These are phyloP conservation scores for Drosophila trapezifrons DNA, from an alignment of 1,140 invertebrate genomes.

Conservation along the genomic window DNA sequence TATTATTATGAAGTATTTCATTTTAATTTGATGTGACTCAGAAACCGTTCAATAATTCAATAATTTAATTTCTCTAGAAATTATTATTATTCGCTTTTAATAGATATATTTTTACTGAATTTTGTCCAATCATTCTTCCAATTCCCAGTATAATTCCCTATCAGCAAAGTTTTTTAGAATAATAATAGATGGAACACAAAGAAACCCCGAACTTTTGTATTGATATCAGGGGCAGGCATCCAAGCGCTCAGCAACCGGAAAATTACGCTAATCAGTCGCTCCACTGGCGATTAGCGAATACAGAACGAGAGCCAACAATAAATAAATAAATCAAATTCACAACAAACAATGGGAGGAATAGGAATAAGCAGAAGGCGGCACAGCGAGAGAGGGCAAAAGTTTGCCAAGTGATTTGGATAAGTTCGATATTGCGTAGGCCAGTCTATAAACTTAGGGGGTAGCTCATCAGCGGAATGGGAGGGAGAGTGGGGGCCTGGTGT, in stretches of 20 bases:
- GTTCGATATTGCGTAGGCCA: conserved; percentile 66
- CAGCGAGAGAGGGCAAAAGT: conserved; percentile 42
- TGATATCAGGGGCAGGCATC: conserved; percentile 32
- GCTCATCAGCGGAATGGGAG: neutral
- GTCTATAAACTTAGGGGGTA: conserved; percentile 33
- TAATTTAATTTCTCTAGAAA: no score
- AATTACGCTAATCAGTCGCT: conserved; percentile 80
- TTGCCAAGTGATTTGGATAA: conserved; percentile 79
- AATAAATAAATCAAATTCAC: conserved; percentile 80
- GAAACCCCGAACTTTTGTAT: conserved; percentile 32
- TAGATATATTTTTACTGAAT: neutral
- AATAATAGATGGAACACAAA: conserved; percentile 26
- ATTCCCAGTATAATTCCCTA: conserved; percentile 1
- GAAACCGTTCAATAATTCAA: no score
- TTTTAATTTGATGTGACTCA: no score
- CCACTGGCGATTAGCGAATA: conserved; percentile 69
- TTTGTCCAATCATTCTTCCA: neutral
- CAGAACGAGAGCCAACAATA: conserved; percentile 59
- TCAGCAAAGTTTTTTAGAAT: conserved; percentile 35
- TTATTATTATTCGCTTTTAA: no score
- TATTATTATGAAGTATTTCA: no score
- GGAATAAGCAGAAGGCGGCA: conserved; percentile 12
- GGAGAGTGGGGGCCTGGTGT: neutral
- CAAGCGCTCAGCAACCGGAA: conserved; percentile 54
- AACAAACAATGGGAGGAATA: conserved; percentile 26